Evolutionary conservation across 2,888 invertebrate genomes (phyloP).

Genomic region (Hydriomena furcata): DNA sequence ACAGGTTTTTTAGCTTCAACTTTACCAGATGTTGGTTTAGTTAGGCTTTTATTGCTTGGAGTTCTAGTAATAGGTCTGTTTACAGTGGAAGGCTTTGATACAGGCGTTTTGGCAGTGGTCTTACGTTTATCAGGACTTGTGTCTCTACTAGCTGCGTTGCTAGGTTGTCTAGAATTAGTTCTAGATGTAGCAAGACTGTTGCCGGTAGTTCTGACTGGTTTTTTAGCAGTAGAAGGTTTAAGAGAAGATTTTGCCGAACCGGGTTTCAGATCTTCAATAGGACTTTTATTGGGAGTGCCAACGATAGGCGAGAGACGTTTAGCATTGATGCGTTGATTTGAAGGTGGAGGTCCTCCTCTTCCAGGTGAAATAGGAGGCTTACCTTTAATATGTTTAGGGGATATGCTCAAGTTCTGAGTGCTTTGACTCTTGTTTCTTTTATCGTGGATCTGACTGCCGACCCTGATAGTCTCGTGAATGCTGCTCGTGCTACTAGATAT

Average conservation of each 20-base stretch:
- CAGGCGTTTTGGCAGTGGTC: constrained; percentile 44
- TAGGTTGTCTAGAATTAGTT: constrained; percentile 71
- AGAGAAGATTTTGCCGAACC: constrained; percentile 34
- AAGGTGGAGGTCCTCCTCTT: constrained; percentile 74
- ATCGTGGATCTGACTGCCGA: constrained; percentile 70
- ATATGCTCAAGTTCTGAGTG: constrained; percentile 65
- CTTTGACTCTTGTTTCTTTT: constrained; percentile 70
- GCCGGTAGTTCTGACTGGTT: constrained; percentile 62
- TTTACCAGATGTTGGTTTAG: constrained; percentile 60
- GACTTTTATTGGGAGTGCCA: constrained; percentile 78
- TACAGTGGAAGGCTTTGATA: constrained; percentile 45
- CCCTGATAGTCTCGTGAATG: constrained; percentile 71
- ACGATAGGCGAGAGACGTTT: constrained; percentile 79
- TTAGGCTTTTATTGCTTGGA: constrained; percentile 56
- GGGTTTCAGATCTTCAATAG: constrained; percentile 66
- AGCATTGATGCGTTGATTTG: constrained; percentile 69
- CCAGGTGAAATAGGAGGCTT: constrained; percentile 79
- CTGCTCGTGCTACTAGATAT: constrained; percentile 79
- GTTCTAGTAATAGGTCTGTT: constrained; percentile 59
- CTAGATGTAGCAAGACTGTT: constrained; percentile 69
- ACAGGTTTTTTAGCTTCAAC: constrained; percentile 66
- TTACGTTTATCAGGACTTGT: constrained; percentile 72
- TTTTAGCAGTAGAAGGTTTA: constrained; percentile 56
- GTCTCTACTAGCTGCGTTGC: constrained; percentile 69
- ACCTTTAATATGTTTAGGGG: constrained; percentile 67